These are phyloP conservation scores for Luidia sarsii DNA, from an alignment of 53 echinoderm and acorn worm species.

Conservation along the genomic window DNA sequence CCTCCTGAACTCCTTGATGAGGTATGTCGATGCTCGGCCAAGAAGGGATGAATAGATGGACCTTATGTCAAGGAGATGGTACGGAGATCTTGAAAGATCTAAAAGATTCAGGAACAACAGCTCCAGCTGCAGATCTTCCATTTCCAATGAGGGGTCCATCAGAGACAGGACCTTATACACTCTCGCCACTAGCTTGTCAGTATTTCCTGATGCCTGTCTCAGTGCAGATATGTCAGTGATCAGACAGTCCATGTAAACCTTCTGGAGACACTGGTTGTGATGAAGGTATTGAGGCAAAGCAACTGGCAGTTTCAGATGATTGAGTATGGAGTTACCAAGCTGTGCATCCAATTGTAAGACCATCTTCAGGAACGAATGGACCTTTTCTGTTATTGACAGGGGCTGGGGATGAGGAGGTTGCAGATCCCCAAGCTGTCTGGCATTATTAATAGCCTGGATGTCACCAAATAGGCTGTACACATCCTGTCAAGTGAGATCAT, in stretches of 20 bases:
- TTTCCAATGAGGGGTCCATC: conserved; percentile 58
- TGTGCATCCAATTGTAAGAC: conserved; percentile 56
- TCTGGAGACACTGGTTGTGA: conserved; percentile 73
- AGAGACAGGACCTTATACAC: conserved; percentile 59
- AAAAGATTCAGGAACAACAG: conserved; percentile 64
- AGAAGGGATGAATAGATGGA: conserved; percentile 54
- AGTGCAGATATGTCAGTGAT: conserved; percentile 38
- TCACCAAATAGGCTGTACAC: conserved; percentile 40
- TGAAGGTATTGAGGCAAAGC: neutral
- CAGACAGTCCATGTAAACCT: conserved; percentile 67
- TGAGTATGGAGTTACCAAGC: conserved; percentile 75
- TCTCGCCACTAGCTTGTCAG: conserved; percentile 4
- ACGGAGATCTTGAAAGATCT: conserved; percentile 32
- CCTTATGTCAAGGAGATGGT: conserved; percentile 15
- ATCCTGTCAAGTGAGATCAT: conserved; percentile 32
- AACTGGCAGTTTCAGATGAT: conserved; percentile 34
- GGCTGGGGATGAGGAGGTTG: neutral
- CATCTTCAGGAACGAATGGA: conserved; percentile 48
- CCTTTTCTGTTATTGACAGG: conserved; percentile 36
- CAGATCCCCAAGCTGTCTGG: conserved; percentile 13
- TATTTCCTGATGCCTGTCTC: conserved; percentile 23
- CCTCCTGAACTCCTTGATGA: conserved; percentile 56
- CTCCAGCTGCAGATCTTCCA: conserved; percentile 57
- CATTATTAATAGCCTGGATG: conserved; percentile 25
- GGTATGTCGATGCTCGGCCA: conserved; percentile 40